Evolutionary conservation across 2,797 vertebrate species (phyloP).

Genomic region (Ataeniobius toweri): DNA sequence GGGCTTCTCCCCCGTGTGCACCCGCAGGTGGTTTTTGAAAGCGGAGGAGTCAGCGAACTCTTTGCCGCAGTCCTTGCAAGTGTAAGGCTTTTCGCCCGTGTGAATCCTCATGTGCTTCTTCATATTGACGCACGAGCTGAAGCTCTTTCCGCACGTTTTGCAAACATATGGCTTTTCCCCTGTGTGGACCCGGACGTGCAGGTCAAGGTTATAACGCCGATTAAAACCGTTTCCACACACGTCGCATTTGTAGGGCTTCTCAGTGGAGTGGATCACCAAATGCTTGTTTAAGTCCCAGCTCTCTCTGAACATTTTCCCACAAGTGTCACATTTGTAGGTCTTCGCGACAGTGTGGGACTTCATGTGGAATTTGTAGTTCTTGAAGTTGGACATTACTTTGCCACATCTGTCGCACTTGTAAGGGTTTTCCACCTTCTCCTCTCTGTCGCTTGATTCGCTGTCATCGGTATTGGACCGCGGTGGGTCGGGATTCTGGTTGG

Average conservation of each 20-base stretch:
- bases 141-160: conserved; percentile 45
- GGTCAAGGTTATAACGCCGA: conserved; percentile 37
- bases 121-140: conserved; percentile 42
- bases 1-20: conserved; percentile 65
- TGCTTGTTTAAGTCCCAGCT: conserved; percentile 66
- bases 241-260: conserved; percentile 57
- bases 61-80: conserved; percentile 53
- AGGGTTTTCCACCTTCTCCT: conserved; percentile 21
- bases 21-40: conserved; percentile 54
- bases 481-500: background rate
- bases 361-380: conserved; percentile 66
- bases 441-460: background rate
- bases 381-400: conserved; percentile 57
- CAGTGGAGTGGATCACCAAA: conserved; percentile 18
- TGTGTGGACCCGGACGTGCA: conserved; percentile 52
- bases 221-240: conserved; percentile 50
- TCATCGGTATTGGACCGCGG: background rate
- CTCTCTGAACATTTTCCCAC: conserved; percentile 60
- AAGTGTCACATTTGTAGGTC: conserved; percentile 50
- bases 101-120: conserved; percentile 60
- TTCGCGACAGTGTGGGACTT: conserved; percentile 61
- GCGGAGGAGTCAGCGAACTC: conserved; percentile 46
- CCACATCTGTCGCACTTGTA: conserved; percentile 54
- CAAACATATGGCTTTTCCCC: conserved; percentile 63
- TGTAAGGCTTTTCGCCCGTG: conserved; percentile 61